Conservation (phyloP, 2,888 invertebrate species). For the Protonemura montana region DNA sequence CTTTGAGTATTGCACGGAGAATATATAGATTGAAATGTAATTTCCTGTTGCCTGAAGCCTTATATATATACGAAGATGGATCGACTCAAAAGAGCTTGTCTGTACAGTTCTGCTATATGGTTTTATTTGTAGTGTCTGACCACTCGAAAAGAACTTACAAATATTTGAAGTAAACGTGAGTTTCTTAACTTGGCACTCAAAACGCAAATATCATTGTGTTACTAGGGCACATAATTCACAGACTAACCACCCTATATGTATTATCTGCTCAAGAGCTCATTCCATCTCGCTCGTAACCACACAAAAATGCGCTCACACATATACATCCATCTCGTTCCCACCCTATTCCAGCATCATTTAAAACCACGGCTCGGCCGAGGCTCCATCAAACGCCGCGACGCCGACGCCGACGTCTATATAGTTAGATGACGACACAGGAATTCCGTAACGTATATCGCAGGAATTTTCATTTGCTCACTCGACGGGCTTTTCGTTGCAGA, state of each 20-base stretch:
- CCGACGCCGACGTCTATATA: not conserved
- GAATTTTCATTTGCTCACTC: conserved; percentile 34
- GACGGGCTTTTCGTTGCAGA: not conserved
- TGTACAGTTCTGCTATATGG: not conserved
- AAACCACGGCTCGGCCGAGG: not conserved
- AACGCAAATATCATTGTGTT: no score
- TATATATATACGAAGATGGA: not conserved
- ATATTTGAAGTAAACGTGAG: no score
- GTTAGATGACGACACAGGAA: not conserved
- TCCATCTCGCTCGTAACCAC: not conserved
- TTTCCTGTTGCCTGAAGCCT: not conserved
- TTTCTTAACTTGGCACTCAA: no score
- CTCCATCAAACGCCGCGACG: not conserved
- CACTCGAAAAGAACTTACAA: not conserved
- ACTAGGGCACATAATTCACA: no score
- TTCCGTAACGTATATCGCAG: not conserved
- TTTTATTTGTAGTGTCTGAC: not conserved
- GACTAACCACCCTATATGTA: not conserved
- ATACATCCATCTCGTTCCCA: not conserved
- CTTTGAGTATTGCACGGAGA: not conserved
- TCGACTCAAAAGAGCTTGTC: not conserved
- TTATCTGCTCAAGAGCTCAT: not conserved
- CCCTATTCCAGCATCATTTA: not conserved
- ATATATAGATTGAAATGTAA: not conserved
- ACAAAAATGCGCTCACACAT: not conserved